Evolutionary conservation across 2,888 invertebrate species (phyloP).

Genomic region (Drosophila rubida): DNA sequence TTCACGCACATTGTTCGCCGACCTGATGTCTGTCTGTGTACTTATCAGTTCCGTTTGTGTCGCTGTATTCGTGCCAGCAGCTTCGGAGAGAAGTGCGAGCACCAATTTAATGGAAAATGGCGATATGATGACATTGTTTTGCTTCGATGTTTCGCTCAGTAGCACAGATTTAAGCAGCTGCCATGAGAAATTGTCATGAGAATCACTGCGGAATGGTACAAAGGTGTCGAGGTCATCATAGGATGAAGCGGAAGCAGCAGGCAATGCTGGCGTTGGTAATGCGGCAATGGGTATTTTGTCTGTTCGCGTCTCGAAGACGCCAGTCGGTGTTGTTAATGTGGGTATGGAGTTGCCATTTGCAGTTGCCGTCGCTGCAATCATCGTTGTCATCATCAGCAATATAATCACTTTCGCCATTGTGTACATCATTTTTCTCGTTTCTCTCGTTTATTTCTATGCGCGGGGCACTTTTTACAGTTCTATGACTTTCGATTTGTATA

Average conservation of each 20-base stretch:
- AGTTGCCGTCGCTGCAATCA: constrained; percentile 9
- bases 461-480: constrained; percentile 11
- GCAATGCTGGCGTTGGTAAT: background rate
- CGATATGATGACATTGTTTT: constrained; percentile 89
- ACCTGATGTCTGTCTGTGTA: constrained; percentile 76
- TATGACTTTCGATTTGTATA: constrained; percentile 22
- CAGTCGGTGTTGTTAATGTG: constrained; percentile 64
- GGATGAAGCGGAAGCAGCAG: constrained; percentile 12
- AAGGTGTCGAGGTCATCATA: constrained; percentile 79
- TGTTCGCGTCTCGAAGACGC: constrained; percentile 68
- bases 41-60: constrained; percentile 75
- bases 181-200: constrained; percentile 89
- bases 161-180: constrained; percentile 87
- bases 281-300: constrained; percentile 46
- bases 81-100: constrained; percentile 90
- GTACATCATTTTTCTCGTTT: constrained; percentile 30
- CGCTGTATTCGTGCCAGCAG: constrained; percentile 86
- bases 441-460: constrained; percentile 14
- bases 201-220: constrained; percentile 82
- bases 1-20: constrained; percentile 78
- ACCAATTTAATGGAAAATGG: constrained; percentile 91
- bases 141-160: constrained; percentile 56
- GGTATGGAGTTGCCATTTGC: constrained; percentile 59
- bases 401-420: constrained; percentile 45
- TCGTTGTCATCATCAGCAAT: constrained; percentile 34